Evolutionary conservation across 2,113 vertebrate genomes (phyloP).

Genomic region (Kryptolebias marmoratus): DNA sequence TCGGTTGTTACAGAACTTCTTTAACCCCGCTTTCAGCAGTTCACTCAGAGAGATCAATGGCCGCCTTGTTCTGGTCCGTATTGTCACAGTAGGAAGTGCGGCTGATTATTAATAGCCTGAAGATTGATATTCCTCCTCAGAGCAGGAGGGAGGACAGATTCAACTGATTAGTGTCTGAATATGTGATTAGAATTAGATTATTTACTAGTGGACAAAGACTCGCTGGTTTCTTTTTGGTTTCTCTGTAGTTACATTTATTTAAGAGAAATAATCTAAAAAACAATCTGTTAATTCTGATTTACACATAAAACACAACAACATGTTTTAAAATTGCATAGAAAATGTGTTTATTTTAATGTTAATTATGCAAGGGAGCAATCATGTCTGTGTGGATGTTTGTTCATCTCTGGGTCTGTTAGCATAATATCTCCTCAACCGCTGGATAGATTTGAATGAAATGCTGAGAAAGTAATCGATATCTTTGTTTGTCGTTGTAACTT

Average conservation of each 20-base stretch:
- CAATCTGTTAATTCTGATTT: no score
- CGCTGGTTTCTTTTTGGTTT: neutral
- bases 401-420: no score
- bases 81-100: slow-evolving; percentile 49
- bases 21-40: slow-evolving; percentile 58
- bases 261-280: neutral
- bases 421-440: no score
- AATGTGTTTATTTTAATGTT: no score
- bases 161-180: slow-evolving; percentile 66
- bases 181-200: slow-evolving; percentile 54
- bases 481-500: no score
- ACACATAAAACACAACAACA: no score
- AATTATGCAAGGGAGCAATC: no score
- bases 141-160: slow-evolving; percentile 54
- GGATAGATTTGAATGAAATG: no score
- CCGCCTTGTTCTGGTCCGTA: slow-evolving; percentile 62
- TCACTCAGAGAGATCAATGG: slow-evolving; percentile 65
- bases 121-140: slow-evolving; percentile 68
- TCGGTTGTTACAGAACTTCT: slow-evolving; percentile 52
- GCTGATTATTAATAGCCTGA: slow-evolving; percentile 73
- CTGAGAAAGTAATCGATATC: no score
- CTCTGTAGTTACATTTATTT: no score
- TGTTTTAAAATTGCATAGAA: no score
- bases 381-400: no score
- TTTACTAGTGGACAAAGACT: slow-evolving; percentile 4